These are phyloP conservation scores for Uropsilus gracilis DNA, from an alignment of 2,113 vertebrate genomes.

Conservation along the genomic window DNA sequence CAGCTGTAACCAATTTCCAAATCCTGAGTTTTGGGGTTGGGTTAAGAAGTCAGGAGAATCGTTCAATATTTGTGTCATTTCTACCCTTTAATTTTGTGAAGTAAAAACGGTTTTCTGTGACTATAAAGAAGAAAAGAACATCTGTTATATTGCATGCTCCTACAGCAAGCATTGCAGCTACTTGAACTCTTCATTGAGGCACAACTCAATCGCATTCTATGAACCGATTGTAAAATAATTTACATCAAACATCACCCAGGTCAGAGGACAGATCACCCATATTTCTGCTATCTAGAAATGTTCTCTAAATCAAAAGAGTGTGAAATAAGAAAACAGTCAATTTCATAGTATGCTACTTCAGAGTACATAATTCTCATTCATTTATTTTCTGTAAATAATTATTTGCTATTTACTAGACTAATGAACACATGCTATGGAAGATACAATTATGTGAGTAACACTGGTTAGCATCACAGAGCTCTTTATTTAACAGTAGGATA, in stretches of 20 bases:
- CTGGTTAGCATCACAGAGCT: background rate
- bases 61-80: constrained; percentile 78
- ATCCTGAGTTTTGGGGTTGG: constrained; percentile 72
- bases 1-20: constrained; percentile 73
- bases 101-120: constrained; percentile 38
- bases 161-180: constrained; percentile 34
- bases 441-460: background rate
- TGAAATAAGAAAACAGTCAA: background rate
- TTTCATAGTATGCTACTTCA: background rate
- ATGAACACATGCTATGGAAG: background rate
- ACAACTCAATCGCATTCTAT: background rate
- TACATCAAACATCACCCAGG: background rate
- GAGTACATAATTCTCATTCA: background rate
- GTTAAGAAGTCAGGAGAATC: constrained; percentile 66
- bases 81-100: constrained; percentile 80
- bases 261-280: background rate
- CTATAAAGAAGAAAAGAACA: constrained; percentile 66
- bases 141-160: background rate
- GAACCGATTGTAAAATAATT: background rate
- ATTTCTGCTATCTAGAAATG: background rate
- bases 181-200: background rate
- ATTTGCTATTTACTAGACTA: background rate
- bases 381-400: background rate
- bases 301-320: background rate
- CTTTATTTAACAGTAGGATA: background rate